phyloP scores from a whole-genome alignment of 2,113 vertebrate species.

The Puffinus mauretanicus region DNA sequence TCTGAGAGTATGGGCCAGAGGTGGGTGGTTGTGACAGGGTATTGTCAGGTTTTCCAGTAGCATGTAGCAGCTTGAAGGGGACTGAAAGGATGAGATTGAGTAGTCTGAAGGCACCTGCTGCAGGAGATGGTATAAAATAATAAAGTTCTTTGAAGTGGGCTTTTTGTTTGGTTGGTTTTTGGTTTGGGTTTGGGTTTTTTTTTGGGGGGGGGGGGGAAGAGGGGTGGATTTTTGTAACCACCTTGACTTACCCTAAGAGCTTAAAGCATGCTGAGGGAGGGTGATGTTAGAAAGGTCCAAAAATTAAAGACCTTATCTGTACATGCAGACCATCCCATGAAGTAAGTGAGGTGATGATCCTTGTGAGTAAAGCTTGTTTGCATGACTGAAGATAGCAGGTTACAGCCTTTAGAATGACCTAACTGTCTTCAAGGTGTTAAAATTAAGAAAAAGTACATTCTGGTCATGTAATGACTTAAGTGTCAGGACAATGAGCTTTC shows the following conservation, averaged over 20 bases:
- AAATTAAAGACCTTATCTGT: not conserved
- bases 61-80: not conserved
- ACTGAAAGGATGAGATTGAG: not conserved
- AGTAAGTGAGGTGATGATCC: not conserved
- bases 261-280: not conserved
- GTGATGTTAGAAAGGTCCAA: not conserved
- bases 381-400: not conserved
- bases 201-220: no score
- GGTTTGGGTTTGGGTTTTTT: not conserved
- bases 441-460: not conserved
- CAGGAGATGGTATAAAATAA: not conserved
- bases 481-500: not conserved
- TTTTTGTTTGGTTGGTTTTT: not conserved
- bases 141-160: not conserved
- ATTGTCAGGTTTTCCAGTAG: not conserved
- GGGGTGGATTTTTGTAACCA: not conserved
- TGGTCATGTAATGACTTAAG: not conserved
- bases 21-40: not conserved
- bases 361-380: not conserved
- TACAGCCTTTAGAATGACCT: not conserved
- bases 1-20: not conserved
- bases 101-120: not conserved
- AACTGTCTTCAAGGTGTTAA: not conserved
- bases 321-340: not conserved
- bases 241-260: not conserved